These are phyloP conservation scores for Lasioglossum baleicum DNA, from an alignment of 1,140 invertebrate species.

Conservation along the genomic window DNA sequence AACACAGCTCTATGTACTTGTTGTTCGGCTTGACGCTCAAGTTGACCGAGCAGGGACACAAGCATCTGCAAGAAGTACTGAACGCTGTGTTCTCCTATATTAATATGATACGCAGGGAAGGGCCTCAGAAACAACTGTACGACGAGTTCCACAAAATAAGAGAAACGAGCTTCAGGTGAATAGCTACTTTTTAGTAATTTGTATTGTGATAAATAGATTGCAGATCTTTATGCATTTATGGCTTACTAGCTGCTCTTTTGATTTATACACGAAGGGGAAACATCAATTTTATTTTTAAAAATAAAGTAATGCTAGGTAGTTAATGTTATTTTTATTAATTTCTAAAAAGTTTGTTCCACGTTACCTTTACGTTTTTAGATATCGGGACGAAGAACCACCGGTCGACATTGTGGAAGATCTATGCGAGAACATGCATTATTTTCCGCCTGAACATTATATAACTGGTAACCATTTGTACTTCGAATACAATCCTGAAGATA, in stretches of 20 bases:
- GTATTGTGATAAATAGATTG: too few species aligned
- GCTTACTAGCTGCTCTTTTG: too few species aligned
- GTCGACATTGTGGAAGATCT: constrained; percentile 90
- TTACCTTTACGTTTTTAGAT: constrained; percentile 74
- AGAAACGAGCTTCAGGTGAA: constrained; percentile 83
- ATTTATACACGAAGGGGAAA: too few species aligned
- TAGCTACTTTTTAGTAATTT: neutral
- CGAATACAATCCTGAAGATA: constrained; percentile 88
- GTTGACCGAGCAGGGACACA: constrained; percentile 89
- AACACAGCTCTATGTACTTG: constrained; percentile 86
- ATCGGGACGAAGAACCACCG: constrained; percentile 84
- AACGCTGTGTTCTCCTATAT: constrained; percentile 87
- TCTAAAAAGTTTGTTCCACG: too few species aligned
- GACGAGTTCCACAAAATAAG: constrained; percentile 86
- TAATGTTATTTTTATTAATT: too few species aligned
- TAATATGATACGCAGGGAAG: constrained; percentile 83
- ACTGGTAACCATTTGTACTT: constrained; percentile 87
- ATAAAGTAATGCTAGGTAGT: too few species aligned
- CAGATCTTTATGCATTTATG: too few species aligned
- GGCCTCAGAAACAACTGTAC: constrained; percentile 86
- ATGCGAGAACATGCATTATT: constrained; percentile 90
- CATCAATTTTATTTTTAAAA: too few species aligned
- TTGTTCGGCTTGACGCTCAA: constrained; percentile 88
- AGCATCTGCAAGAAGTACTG: constrained; percentile 86
- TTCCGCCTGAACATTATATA: constrained; percentile 88